Conservation (phyloP, 2,113 vertebrate genomes). For the Megaleporinus macrocephalus region DNA sequence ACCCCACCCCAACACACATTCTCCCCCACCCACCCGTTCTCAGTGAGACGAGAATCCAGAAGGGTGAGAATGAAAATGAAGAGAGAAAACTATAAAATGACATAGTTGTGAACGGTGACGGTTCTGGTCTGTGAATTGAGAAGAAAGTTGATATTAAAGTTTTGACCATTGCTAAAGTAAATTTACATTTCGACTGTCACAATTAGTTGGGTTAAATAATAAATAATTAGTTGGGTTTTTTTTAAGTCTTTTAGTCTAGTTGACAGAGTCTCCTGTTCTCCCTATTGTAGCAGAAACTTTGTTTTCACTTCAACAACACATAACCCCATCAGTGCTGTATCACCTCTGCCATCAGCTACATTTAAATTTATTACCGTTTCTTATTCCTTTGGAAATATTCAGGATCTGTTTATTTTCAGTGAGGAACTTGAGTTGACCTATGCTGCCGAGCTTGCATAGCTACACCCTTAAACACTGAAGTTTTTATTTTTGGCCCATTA, state of each 20-base stretch:
- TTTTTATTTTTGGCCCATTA: too few relatives aligned
- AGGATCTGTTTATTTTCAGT: not conserved
- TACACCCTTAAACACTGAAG: too few relatives aligned
- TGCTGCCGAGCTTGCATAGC: too few relatives aligned
- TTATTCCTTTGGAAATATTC: too few relatives aligned
- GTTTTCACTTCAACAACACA: slow-evolving; percentile 64
- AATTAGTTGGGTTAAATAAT: too few relatives aligned
- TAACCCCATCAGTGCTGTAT: slow-evolving; percentile 65
- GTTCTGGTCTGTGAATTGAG: not conserved
- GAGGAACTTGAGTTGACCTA: not conserved
- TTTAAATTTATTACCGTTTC: not conserved
- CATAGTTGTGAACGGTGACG: not conserved
- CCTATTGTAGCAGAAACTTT: slow-evolving; percentile 54
- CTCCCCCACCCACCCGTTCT: slow-evolving; percentile 53
- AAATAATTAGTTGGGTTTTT: too few relatives aligned
- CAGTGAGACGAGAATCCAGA: slow-evolving; percentile 29
- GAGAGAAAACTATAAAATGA: not conserved
- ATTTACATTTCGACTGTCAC: too few relatives aligned
- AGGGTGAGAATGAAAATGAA: not conserved
- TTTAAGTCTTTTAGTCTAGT: too few relatives aligned
- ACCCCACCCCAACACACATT: slow-evolving; percentile 67
- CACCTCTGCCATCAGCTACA: not conserved
- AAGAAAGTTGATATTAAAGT: not conserved
- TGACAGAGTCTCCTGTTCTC: slow-evolving; percentile 64
- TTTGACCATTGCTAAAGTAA: not conserved